Percentiles rank a stretch among this genome's conserved stretches.
Conservation (phyloP, 2,113 vertebrate species). For the Harpagus bidentatus region DNA sequence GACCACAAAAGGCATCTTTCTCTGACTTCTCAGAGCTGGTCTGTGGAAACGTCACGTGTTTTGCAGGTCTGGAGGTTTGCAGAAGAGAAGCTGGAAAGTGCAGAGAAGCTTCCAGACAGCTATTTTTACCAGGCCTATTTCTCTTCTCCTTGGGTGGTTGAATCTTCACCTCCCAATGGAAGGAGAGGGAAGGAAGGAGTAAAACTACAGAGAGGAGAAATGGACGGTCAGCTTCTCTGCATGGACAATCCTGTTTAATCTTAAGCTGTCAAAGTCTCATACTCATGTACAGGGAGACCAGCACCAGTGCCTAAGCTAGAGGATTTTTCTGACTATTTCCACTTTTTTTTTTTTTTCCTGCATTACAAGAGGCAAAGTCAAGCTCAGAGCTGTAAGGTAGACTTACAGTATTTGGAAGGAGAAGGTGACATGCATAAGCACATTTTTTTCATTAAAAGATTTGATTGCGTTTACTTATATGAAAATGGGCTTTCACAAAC, state of each 20-base stretch:
- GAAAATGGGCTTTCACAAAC: background rate
- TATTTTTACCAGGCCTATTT: background rate
- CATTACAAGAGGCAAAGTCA: background rate
- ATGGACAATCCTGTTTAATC: background rate
- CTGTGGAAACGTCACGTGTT: background rate
- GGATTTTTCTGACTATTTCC: background rate
- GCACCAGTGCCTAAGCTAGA: background rate
- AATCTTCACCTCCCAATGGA: background rate
- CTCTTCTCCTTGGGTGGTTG: background rate
- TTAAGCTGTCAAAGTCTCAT: background rate
- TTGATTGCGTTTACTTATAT: background rate
- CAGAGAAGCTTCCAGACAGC: background rate
- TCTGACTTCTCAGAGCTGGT: background rate
- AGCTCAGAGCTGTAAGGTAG: background rate
- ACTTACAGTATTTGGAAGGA: background rate
- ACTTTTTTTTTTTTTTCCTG: fast-evolving
- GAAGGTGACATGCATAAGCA: background rate
- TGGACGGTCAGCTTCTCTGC: background rate
- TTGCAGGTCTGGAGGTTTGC: background rate
- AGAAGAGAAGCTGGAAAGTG: background rate
- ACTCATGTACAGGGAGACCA: background rate
- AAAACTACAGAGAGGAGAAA: background rate
- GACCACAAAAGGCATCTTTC: background rate
- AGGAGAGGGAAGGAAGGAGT: background rate
- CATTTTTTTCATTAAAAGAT: background rate